Percentiles rank a stretch among this genome's conserved stretches.
These are phyloP conservation scores for Brachyptera risi DNA, from an alignment of 2,888 invertebrate genomes.

Conservation along the genomic window DNA sequence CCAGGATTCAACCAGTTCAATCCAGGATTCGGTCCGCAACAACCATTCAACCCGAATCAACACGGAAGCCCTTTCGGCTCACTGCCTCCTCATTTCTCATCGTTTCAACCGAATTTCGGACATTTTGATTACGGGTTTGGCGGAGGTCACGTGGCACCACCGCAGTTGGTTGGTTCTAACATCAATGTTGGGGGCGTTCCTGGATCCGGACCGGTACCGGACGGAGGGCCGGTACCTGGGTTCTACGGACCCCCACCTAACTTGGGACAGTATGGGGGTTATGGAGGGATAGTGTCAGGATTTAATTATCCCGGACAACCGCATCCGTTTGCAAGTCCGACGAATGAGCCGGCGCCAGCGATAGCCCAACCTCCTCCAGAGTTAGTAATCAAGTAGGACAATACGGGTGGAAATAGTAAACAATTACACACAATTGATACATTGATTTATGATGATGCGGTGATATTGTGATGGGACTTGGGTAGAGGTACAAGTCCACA, in stretches of 20 bases:
- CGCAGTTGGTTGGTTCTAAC: background rate
- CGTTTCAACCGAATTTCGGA: background rate
- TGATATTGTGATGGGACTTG: too few relatives aligned
- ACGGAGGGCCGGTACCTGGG: background rate
- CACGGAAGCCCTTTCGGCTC: background rate
- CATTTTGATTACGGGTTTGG: background rate
- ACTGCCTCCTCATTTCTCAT: background rate
- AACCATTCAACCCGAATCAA: background rate
- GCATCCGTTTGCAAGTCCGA: too few relatives aligned
- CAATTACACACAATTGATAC: too few relatives aligned
- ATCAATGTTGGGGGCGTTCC: background rate
- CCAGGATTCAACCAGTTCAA: background rate
- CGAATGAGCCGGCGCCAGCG: too few relatives aligned
- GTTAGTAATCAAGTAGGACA: too few relatives aligned
- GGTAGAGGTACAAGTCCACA: too few relatives aligned
- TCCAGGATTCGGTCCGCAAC: background rate
- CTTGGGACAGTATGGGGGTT: background rate
- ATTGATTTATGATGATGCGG: too few relatives aligned
- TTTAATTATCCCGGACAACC: too few relatives aligned
- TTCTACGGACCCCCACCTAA: constrained; percentile 6
- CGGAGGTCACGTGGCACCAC: background rate
- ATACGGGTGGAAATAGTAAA: too few relatives aligned
- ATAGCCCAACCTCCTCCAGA: too few relatives aligned
- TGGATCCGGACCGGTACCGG: background rate
- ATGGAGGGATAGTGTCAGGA: too few relatives aligned